Evolutionary conservation across 1,140 invertebrate species (phyloP).

Genomic region (Drosophila tristis): DNA sequence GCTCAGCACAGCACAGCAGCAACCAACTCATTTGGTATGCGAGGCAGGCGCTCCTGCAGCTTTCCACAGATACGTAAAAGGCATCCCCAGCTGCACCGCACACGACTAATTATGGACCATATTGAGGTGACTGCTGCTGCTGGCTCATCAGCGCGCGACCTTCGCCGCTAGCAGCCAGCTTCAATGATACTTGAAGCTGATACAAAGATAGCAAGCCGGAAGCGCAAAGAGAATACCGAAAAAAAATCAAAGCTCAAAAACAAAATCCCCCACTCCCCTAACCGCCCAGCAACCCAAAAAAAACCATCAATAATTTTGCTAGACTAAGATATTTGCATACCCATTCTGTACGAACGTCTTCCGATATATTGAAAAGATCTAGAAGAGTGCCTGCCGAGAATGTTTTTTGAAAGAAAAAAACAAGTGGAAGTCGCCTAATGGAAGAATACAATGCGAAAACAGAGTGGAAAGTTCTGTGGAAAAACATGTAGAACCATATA

Average conservation of each 20-base stretch:
- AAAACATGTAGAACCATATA: not conserved
- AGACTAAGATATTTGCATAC: constrained; percentile 49
- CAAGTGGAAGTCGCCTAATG: not conserved
- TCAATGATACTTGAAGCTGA: constrained; percentile 64
- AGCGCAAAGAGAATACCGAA: constrained; percentile 54
- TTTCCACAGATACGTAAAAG: constrained; percentile 47
- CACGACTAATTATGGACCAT: constrained; percentile 72
- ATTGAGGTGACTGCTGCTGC: constrained; percentile 45
- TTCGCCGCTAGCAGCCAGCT: constrained; percentile 56
- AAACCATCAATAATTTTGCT: constrained; percentile 61
- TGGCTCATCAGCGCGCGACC: constrained; percentile 44
- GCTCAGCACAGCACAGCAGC: not conserved
- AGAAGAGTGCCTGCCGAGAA: constrained; percentile 31
- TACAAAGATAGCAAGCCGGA: constrained; percentile 67
- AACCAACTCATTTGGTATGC: constrained; percentile 57
- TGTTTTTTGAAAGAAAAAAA: not conserved
- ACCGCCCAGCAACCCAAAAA: not conserved
- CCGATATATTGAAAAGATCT: constrained; percentile 15
- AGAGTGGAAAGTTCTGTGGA: not conserved
- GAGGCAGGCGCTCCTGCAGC: constrained; percentile 24
- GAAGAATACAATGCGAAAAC: too few relatives aligned
- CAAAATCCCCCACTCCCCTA: constrained; percentile 32
- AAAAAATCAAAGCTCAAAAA: constrained; percentile 35
- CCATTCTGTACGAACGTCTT: constrained; percentile 39
- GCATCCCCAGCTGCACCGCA: constrained; percentile 50